Evolutionary conservation across 2,113 vertebrate genomes (phyloP).

Genomic region (Hippocampus abdominalis): DNA sequence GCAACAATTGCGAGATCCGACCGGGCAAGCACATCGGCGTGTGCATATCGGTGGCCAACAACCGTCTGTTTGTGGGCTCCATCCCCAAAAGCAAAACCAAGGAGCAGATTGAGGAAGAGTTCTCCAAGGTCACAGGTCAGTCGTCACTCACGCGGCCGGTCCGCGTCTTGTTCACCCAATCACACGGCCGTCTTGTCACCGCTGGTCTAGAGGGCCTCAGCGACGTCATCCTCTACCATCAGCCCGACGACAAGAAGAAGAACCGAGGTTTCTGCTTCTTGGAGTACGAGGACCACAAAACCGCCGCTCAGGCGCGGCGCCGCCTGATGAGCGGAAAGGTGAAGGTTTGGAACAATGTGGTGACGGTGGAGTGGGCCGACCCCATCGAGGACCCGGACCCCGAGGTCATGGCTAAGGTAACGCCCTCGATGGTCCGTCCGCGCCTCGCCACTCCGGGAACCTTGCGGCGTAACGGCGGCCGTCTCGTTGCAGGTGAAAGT

Average conservation of each 20-base stretch:
- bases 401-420: constrained; percentile 98
- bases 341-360: constrained; percentile 96
- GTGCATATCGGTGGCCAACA: constrained; percentile 99
- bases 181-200: background rate
- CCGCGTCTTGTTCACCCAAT: background rate
- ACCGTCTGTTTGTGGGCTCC: constrained; percentile 97
- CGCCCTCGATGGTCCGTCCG: background rate
- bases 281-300: constrained; percentile 98
- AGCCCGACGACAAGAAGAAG: constrained; percentile 97
- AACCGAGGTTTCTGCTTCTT: constrained; percentile 98
- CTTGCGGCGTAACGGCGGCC: background rate
- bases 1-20: constrained; percentile 97
- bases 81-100: constrained; percentile 99
- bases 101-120: constrained; percentile 98
- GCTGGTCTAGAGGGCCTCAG: constrained; percentile 86
- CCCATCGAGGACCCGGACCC: constrained; percentile 98
- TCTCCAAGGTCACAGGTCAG: constrained; percentile 94
- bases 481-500: constrained; percentile 84
- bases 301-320: constrained; percentile 92
- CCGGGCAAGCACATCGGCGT: constrained; percentile 97
- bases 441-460: fast-evolving
- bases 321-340: constrained; percentile 98
- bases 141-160: background rate
- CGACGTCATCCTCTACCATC: constrained; percentile 96
- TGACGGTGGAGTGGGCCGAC: constrained; percentile 98